A percentile compares a stretch with the other conserved stretches of the same genome.
Evolutionary conservation across 2,113 vertebrate species (phyloP).

Genomic region (Lepus europaeus): DNA sequence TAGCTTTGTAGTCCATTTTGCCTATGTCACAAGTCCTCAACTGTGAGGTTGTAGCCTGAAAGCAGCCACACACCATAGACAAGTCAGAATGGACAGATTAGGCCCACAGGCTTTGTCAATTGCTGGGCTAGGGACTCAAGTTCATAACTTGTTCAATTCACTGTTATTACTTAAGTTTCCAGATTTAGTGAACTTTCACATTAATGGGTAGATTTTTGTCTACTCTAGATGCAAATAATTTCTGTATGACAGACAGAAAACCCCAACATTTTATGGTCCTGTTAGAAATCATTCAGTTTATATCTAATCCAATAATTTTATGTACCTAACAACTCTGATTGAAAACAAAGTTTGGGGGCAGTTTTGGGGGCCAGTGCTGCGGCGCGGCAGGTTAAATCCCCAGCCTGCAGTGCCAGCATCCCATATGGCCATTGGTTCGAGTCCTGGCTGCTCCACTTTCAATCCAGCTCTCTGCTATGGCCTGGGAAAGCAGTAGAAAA

Average conservation of each 20-base stretch:
- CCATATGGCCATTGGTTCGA: no score
- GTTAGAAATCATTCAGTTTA: background rate
- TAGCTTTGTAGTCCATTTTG: background rate
- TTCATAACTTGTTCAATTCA: background rate
- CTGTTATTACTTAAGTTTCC: background rate
- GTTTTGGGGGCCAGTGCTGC: no score
- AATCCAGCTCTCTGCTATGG: no score
- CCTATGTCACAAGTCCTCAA: conserved; percentile 3
- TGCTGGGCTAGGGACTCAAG: background rate
- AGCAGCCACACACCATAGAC: background rate
- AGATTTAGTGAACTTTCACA: background rate
- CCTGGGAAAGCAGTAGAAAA: no score
- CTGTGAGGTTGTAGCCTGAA: conserved; percentile 7
- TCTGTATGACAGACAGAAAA: background rate
- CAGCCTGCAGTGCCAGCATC: no score
- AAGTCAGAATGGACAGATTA: conserved; percentile 8
- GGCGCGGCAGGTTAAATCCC: no score
- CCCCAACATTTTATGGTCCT: background rate
- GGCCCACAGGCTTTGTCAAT: background rate
- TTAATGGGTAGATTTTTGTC: conserved; percentile 24
- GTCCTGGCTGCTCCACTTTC: no score
- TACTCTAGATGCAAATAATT: conserved; percentile 18
- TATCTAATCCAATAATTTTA: conserved; percentile 14
- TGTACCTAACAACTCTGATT: background rate
- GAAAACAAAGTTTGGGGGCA: no score